Evolutionary conservation across 2,113 vertebrate species (phyloP).

Genomic region (Trinectes maculatus): DNA sequence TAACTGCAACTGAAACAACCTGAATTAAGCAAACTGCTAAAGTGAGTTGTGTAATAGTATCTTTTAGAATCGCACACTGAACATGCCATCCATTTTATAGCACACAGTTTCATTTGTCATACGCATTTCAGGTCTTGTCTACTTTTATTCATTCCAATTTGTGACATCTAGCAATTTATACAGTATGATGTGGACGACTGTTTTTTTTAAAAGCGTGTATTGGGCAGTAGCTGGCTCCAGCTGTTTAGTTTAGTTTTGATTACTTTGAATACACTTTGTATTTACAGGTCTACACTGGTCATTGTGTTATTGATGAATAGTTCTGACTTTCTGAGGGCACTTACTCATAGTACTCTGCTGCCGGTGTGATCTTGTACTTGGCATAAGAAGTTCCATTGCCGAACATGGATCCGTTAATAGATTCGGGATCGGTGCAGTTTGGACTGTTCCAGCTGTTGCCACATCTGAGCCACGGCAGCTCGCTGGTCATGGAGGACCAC

Average conservation of each 20-base stretch:
- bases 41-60: background rate
- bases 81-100: background rate
- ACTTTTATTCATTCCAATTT: too few relatives aligned
- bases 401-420: conserved; percentile 85
- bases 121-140: too few relatives aligned
- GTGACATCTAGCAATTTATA: too few relatives aligned
- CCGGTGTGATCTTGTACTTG: conserved; percentile 94
- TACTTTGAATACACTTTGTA: too few relatives aligned
- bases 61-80: background rate
- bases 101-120: too few relatives aligned
- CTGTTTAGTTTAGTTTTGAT: too few relatives aligned
- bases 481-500: conserved; percentile 90
- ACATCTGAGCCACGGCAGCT: conserved; percentile 92
- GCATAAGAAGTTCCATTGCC: conserved; percentile 88
- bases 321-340: conserved; percentile 63
- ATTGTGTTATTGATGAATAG: background rate
- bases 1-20: background rate
- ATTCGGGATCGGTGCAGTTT: conserved; percentile 90
- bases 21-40: background rate
- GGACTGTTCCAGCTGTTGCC: conserved; percentile 91
- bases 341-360: conserved; percentile 98
- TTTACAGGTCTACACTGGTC: too few relatives aligned
- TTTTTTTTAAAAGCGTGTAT: too few relatives aligned
- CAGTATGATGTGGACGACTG: too few relatives aligned
- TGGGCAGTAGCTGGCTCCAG: too few relatives aligned